These are phyloP conservation scores for Aramus guarauna DNA, from an alignment of 2,113 vertebrate species.

Conservation along the genomic window DNA sequence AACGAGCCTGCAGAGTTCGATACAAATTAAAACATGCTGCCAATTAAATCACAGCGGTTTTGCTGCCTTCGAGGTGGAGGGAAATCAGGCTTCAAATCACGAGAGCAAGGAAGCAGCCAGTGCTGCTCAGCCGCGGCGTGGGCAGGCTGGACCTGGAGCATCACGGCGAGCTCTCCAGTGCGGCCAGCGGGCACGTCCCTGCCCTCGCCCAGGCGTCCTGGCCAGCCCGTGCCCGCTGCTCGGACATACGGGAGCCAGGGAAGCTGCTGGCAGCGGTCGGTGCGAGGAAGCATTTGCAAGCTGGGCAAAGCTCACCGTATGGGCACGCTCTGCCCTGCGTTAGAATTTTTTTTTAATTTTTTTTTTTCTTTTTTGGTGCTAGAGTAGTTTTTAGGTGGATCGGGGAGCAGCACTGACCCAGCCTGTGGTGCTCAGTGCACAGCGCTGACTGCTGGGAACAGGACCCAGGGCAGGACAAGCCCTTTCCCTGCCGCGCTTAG, in stretches of 20 bases:
- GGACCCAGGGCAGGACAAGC: neutral
- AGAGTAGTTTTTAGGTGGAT: neutral
- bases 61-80: neutral
- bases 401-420: neutral
- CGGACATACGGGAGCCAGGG: neutral
- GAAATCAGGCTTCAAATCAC: neutral
- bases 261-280: fast-evolving
- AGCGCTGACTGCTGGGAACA: neutral
- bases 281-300: too few relatives aligned
- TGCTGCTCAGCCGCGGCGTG: fast-evolving
- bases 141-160: neutral
- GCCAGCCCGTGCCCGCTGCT: neutral
- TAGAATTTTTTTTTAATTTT: neutral
- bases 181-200: neutral
- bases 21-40: neutral
- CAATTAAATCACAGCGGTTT: neutral
- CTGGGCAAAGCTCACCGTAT: neutral
- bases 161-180: neutral
- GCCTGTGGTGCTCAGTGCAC: too few relatives aligned
- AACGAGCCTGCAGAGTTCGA: neutral
- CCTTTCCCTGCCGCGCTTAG: neutral
- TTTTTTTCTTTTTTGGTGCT: neutral
- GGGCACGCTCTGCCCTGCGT: neutral
- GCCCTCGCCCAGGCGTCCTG: neutral
- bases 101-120: neutral